These are phyloP conservation scores for Hecatera dysodea DNA, from an alignment of 2,888 invertebrate genomes.

Conservation along the genomic window DNA sequence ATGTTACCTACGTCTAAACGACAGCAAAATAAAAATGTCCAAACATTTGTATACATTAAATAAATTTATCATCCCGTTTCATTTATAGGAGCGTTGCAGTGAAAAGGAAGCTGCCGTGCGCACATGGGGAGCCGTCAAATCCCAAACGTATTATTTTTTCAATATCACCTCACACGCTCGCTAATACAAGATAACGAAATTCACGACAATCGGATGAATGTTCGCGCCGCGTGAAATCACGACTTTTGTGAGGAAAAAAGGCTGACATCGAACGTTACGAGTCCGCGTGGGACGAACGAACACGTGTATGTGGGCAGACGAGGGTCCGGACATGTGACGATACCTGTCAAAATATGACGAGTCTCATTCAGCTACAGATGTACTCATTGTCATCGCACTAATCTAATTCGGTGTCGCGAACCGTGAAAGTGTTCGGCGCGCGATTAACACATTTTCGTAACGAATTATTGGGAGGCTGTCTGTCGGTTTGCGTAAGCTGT, in stretches of 20 bases:
- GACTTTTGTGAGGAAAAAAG: constrained; percentile 85
- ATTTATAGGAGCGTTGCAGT: constrained; percentile 83
- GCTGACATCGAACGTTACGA: constrained; percentile 76
- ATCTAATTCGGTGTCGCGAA: constrained; percentile 88
- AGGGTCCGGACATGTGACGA: constrained; percentile 84
- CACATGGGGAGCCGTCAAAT: constrained; percentile 90
- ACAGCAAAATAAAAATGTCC: constrained; percentile 91
- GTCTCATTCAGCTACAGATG: constrained; percentile 87
- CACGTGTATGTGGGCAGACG: constrained; percentile 90
- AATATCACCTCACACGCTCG: constrained; percentile 85
- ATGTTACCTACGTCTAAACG: constrained; percentile 90
- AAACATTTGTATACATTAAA: constrained; percentile 91
- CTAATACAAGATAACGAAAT: constrained; percentile 89
- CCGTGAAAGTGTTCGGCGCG: constrained; percentile 86
- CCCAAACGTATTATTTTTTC: constrained; percentile 90
- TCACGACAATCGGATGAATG: constrained; percentile 89
- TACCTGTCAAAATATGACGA: constrained; percentile 91
- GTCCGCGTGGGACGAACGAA: constrained; percentile 81
- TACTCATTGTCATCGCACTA: constrained; percentile 87
- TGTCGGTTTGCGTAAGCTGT: constrained; percentile 89
- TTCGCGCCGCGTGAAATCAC: constrained; percentile 90
- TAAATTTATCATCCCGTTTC: constrained; percentile 90
- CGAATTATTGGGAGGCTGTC: constrained; percentile 90
- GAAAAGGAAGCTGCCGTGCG: constrained; percentile 89
- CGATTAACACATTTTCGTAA: constrained; percentile 90